Percentiles rank a stretch among this genome's conserved stretches.
Evolutionary conservation across 2,888 invertebrate species (phyloP).

Genomic region (Junonia oenone): DNA sequence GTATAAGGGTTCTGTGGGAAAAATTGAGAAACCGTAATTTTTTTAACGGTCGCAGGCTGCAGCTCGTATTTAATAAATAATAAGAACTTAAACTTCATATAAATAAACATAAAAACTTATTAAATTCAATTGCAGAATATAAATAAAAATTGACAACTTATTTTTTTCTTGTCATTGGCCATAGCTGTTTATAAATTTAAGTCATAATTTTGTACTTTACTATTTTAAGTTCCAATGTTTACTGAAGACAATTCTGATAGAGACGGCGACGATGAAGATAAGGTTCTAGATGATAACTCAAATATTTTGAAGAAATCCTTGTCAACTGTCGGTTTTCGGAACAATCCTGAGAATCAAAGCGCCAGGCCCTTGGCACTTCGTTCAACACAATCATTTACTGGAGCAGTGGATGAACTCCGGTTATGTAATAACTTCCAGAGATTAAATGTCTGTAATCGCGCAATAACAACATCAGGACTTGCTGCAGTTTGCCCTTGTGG

Average conservation of each 20-base stretch:
- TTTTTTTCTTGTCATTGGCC: neutral
- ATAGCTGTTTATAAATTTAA: constrained; percentile 5
- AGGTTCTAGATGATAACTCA: constrained; percentile 53
- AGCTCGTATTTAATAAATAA: too few relatives aligned
- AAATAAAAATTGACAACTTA: neutral
- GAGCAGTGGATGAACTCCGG: constrained; percentile 60
- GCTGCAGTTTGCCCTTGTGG: constrained; percentile 67
- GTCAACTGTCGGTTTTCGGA: constrained; percentile 64
- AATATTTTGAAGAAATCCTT: constrained; percentile 65
- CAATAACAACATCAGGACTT: constrained; percentile 47
- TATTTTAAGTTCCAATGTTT: constrained; percentile 45
- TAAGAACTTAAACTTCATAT: too few relatives aligned
- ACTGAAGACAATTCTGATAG: constrained; percentile 67
- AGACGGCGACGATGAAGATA: constrained; percentile 64
- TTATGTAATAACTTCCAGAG: constrained; percentile 59
- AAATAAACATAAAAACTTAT: too few relatives aligned
- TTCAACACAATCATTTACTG: constrained; percentile 69
- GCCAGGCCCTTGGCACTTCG: constrained; percentile 59
- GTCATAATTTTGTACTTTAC: neutral
- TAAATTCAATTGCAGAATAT: neutral
- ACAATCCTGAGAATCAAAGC: constrained; percentile 52
- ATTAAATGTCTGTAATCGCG: constrained; percentile 55
- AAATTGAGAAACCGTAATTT: too few relatives aligned
- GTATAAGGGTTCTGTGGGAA: too few relatives aligned
- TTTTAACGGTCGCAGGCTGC: too few relatives aligned